Percentiles rank a stretch among this genome's conserved stretches.
Conservation (phyloP, 2,113 vertebrate genomes). For the Nibea coibor region DNA sequence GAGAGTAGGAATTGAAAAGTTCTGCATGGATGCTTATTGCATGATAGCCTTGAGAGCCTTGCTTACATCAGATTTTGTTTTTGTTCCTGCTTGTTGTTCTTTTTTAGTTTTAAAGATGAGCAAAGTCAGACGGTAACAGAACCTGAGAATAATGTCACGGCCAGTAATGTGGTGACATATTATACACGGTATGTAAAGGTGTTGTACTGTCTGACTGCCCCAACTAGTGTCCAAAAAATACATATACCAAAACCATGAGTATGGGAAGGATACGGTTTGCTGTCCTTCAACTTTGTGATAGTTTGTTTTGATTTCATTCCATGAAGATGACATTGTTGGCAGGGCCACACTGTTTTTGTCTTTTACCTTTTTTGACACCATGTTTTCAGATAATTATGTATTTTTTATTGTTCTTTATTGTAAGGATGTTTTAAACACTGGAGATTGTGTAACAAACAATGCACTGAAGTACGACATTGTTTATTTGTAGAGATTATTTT, state of each 20-base stretch:
- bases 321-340: slow-evolving; percentile 66
- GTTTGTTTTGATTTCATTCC: slow-evolving; percentile 46
- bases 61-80: slow-evolving; percentile 31
- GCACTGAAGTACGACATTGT: slow-evolving; percentile 51
- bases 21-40: slow-evolving; percentile 79
- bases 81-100: slow-evolving; percentile 28
- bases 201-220: slow-evolving; percentile 35
- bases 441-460: slow-evolving; percentile 59
- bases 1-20: slow-evolving; percentile 50
- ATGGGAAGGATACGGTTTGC: slow-evolving; percentile 28
- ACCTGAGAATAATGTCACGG: not conserved
- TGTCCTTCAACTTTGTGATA: slow-evolving; percentile 45
- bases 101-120: slow-evolving; percentile 32
- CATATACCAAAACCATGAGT: slow-evolving; percentile 69
- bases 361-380: slow-evolving; percentile 49
- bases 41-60: slow-evolving; percentile 64
- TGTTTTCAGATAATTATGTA: slow-evolving; percentile 34
- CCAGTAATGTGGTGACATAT: slow-evolving; percentile 10
- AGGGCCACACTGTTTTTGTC: slow-evolving; percentile 61
- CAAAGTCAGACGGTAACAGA: not conserved
- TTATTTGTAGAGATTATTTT: slow-evolving; percentile 78
- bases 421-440: slow-evolving; percentile 67
- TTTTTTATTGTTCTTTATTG: slow-evolving; percentile 51
- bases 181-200: slow-evolving; percentile 29
- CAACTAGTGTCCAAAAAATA: slow-evolving; percentile 55